Evolutionary conservation across 2,113 vertebrate species (phyloP), one percentile per base, ranked within the genome.

Genomic region (Dasyprocta punctata): DNA sequence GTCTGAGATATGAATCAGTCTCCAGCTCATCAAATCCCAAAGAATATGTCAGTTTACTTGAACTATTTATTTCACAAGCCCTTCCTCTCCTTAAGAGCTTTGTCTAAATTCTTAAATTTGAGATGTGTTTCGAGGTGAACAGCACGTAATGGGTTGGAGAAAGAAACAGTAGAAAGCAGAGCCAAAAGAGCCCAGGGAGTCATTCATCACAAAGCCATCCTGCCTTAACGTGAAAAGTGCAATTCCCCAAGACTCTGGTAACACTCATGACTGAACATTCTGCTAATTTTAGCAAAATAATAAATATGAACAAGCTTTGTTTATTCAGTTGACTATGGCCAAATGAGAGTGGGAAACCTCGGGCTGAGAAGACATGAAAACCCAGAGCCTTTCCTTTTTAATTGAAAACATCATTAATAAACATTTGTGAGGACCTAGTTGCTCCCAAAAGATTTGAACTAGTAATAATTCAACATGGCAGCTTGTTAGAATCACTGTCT

Each of bases 231-330:
- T 95, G 94, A 97, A 89, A 95, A 61, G 60, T 17, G 30, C 73
- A 80, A 28, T 56, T 94, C 90, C 87, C 61, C 38, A 41, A 69
- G 67, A 93, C 20, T 44, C 41, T 17, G 7, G 47, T 47, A 67
- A 82, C 52, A 69, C 58, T 14, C n/a, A 69, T 86, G 80, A 90
- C 88, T 52, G 81, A 90, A 81, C 60, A 75, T 28, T 5, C 30
- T 89, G 86, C 58, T 94, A 61, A 84, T 96, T 95, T 95, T 92
- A 97, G 94, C 63, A 82, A 86, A 95, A 30, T 33, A 90, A 87
- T 84, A 95, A 89, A 83, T 80, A 61, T n/a, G 49, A 36, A 69
- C n/a, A 61, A 90, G 52, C 4, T 47, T 86, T 65, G 17, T 84
- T 96, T 96, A 63, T 96, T 86, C 67, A 65, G 16, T 41, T 89